Evolutionary conservation across 2,888 invertebrate species (phyloP).

Genomic region (Plebejus argus): DNA sequence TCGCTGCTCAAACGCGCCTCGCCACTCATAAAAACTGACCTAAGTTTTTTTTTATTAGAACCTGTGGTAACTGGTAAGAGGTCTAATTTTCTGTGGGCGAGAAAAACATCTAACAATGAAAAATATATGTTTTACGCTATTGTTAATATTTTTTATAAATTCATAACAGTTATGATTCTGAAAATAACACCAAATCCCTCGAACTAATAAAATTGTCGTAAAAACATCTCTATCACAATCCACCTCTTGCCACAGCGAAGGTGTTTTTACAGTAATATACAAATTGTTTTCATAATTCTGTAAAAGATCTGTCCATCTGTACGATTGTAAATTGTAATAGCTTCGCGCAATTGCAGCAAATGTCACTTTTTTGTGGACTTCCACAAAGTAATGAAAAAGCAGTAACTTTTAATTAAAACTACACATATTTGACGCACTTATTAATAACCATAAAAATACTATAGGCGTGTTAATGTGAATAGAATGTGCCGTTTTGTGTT

Average conservation of each 20-base stretch:
- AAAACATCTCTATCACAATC: not conserved
- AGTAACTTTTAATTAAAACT: not conserved
- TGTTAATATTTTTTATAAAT: not conserved
- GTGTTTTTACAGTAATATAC: slow-evolving; percentile 3
- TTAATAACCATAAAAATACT: slow-evolving; percentile 11
- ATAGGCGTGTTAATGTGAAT: not conserved
- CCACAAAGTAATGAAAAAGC: not conserved
- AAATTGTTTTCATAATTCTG: not conserved
- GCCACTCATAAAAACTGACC: not conserved
- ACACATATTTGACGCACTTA: not conserved
- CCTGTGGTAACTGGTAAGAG: too few species aligned
- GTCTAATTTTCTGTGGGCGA: not conserved
- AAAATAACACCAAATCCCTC: not conserved
- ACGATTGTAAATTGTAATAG: not conserved
- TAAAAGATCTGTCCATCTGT: too few species aligned
- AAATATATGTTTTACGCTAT: not conserved
- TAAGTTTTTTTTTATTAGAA: not conserved
- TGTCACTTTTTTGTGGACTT: not conserved
- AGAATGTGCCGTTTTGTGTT: not conserved
- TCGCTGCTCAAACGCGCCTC: slow-evolving; percentile 1
- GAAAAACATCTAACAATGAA: not conserved
- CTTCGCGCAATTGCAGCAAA: not conserved
- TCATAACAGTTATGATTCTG: not conserved
- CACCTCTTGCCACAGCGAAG: slow-evolving; percentile 4
- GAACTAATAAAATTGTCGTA: slow-evolving; percentile 8